These are phyloP conservation scores for Otis tarda DNA, from an alignment of 2,113 vertebrate genomes.

Conservation along the genomic window DNA sequence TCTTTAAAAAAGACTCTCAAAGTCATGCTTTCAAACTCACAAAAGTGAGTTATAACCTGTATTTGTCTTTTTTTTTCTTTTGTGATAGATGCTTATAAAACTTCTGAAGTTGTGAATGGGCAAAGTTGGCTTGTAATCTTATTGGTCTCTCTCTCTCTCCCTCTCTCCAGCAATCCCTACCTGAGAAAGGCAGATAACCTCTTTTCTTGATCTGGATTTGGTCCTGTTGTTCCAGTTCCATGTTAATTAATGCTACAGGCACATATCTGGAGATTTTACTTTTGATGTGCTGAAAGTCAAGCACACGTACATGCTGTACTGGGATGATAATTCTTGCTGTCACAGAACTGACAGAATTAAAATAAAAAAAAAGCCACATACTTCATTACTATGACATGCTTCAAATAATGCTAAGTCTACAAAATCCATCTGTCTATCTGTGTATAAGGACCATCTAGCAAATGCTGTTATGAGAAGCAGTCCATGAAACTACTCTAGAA, in stretches of 20 bases:
- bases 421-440: not conserved
- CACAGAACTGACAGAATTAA: conserved; percentile 8
- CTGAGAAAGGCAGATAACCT: not conserved
- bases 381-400: not conserved
- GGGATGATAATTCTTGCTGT: not conserved
- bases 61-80: not conserved
- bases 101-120: not conserved
- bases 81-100: not conserved
- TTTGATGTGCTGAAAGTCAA: conserved; percentile 14
- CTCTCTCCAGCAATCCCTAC: not conserved
- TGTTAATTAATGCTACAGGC: conserved; percentile 9
- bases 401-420: not conserved
- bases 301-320: not conserved
- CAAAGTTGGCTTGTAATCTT: not conserved
- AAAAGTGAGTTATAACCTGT: not conserved
- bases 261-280: not conserved
- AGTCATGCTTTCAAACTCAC: not conserved
- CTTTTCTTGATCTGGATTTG: conserved; percentile 4
- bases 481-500: not conserved
- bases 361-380: not conserved
- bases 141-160: not conserved
- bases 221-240: conserved; percentile 14
- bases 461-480: not conserved
- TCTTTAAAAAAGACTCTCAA: not conserved
- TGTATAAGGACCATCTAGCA: not conserved